Percentiles rank a stretch among this genome's conserved stretches.
Conservation (phyloP, 2,113 vertebrate species). For the Zosterops hypoxanthus region DNA sequence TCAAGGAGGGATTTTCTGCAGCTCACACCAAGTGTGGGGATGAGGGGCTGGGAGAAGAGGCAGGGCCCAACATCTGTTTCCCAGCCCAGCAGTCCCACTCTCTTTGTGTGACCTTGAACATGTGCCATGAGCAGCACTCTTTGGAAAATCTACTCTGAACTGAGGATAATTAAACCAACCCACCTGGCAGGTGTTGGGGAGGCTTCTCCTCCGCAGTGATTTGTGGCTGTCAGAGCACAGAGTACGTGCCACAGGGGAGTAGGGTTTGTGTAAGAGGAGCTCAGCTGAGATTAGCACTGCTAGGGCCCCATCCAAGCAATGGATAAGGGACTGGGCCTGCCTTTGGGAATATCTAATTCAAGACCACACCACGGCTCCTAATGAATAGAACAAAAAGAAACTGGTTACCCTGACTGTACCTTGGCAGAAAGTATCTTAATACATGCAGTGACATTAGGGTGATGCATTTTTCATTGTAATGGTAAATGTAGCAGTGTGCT, state of each 20-base stretch:
- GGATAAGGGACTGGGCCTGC: neutral
- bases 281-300: neutral
- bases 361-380: neutral
- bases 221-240: conserved; percentile 1
- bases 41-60: neutral
- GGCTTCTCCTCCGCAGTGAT: neutral
- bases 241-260: accelerated
- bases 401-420: neutral
- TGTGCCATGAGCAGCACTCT: neutral
- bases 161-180: neutral
- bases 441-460: neutral
- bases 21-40: neutral
- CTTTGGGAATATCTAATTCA: neutral
- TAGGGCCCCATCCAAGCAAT: neutral
- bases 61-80: neutral
- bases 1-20: neutral
- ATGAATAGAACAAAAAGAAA: neutral
- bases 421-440: neutral
- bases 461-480: neutral
- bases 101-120: neutral
- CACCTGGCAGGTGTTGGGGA: conserved; percentile 29
- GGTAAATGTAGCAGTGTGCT: neutral
- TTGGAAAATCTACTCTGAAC: neutral
- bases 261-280: neutral
- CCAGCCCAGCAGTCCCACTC: neutral